Conservation (phyloP, 2,113 vertebrate species). For the Sphyrna mokarran region DNA sequence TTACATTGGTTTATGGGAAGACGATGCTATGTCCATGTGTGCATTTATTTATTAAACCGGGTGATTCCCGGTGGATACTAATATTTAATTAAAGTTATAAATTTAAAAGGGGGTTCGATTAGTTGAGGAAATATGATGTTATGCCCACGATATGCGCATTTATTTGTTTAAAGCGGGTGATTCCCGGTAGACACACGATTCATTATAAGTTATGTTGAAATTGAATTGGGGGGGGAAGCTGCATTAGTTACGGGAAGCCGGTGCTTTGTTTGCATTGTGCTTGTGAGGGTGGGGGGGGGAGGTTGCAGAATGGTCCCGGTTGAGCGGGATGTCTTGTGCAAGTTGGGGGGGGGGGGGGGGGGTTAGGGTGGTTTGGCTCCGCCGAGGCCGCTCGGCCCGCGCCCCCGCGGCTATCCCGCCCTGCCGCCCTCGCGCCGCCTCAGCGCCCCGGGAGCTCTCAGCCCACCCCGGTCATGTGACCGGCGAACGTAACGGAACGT, state of each 20-base stretch:
- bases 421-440: slow-evolving; percentile 29
- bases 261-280: neutral
- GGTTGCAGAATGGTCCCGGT: neutral
- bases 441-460: slow-evolving; percentile 38
- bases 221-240: neutral
- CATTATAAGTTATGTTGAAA: too few relatives aligned
- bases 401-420: neutral
- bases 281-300: neutral
- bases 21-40: too few relatives aligned
- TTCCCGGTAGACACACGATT: too few relatives aligned
- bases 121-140: too few relatives aligned
- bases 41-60: neutral
- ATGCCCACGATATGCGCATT: too few relatives aligned
- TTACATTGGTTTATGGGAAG: too few relatives aligned
- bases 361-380: too few relatives aligned
- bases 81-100: neutral
- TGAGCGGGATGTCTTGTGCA: too few relatives aligned
- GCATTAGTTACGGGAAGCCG: neutral
- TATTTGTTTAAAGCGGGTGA: too few relatives aligned
- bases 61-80: neutral
- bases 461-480: slow-evolving; percentile 37
- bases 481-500: slow-evolving; percentile 35
- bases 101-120: too few relatives aligned
- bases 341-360: too few relatives aligned
- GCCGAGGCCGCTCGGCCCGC: neutral